Percentiles rank a stretch among this genome's conserved stretches.
Evolutionary conservation across 2,113 vertebrate genomes (phyloP).

Genomic region (Pyxicephalus adspersus): DNA sequence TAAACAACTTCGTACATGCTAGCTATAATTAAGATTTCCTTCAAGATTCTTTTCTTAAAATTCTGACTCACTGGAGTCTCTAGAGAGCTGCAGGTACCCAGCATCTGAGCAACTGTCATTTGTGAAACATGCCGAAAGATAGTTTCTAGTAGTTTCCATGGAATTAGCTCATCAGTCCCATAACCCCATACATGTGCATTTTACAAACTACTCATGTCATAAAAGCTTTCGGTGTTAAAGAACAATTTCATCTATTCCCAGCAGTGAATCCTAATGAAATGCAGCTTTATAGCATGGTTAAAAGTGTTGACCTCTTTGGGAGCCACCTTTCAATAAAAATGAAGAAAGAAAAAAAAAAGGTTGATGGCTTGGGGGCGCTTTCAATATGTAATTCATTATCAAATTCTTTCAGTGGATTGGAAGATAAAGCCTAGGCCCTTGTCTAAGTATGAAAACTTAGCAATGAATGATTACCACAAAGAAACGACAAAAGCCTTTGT

Average conservation of each 20-base stretch:
- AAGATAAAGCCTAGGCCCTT: slow-evolving; percentile 50
- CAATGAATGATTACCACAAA: slow-evolving; percentile 54
- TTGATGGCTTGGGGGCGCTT: slow-evolving; percentile 41
- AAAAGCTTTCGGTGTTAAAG: slow-evolving; percentile 32
- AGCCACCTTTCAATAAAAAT: slow-evolving; percentile 38
- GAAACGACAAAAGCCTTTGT: slow-evolving; percentile 53
- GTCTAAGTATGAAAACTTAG: slow-evolving; percentile 54
- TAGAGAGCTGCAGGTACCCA: background rate
- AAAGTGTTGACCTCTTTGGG: slow-evolving; percentile 41
- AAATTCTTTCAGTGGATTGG: slow-evolving; percentile 41
- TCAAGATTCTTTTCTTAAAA: background rate
- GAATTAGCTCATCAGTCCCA: slow-evolving; percentile 8
- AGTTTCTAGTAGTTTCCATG: slow-evolving; percentile 2
- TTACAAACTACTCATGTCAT: slow-evolving; percentile 18
- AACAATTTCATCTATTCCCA: slow-evolving; percentile 41
- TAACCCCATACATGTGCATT: background rate
- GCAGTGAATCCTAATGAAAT: slow-evolving; percentile 35
- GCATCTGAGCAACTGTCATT: background rate
- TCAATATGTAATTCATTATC: slow-evolving; percentile 38
- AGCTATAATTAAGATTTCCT: background rate
- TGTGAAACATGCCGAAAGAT: background rate
- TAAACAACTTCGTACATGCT: too few relatives aligned
- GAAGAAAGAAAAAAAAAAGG: slow-evolving; percentile 1
- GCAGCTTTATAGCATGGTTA: slow-evolving; percentile 36
- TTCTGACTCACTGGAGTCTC: background rate